Conservation (phyloP, 2,888 invertebrate genomes). For the Melangyna quadrimaculata region DNA sequence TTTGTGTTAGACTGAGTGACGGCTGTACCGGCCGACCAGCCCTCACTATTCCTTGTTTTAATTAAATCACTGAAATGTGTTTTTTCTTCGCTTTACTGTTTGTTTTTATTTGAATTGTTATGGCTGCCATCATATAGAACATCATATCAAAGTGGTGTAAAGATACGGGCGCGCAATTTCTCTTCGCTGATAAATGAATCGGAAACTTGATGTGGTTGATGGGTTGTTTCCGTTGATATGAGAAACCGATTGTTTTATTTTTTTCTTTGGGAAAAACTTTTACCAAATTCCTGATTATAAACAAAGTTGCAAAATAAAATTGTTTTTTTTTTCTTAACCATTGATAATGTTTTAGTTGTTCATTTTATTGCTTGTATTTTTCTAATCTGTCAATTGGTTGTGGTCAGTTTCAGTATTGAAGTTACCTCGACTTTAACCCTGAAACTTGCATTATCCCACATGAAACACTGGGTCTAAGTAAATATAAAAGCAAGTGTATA, state of each 20-base stretch:
- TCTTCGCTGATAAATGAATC: slow-evolving; percentile 52
- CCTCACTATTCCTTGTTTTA: slow-evolving; percentile 42
- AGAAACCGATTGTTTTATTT: background rate
- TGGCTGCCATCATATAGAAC: background rate
- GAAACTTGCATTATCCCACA: too few species aligned
- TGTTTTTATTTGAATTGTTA: slow-evolving; percentile 5
- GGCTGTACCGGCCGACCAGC: background rate
- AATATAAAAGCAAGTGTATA: too few species aligned
- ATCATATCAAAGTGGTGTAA: background rate
- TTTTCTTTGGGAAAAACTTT: background rate
- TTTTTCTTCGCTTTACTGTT: background rate
- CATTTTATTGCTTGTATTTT: background rate
- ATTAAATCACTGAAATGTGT: slow-evolving; percentile 57
- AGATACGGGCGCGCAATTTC: slow-evolving; percentile 59
- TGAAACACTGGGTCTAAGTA: too few species aligned
- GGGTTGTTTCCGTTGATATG: slow-evolving; percentile 59
- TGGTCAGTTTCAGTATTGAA: slow-evolving; percentile 5
- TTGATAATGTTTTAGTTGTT: background rate
- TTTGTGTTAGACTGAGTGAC: slow-evolving; percentile 19
- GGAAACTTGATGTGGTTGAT: slow-evolving; percentile 45
- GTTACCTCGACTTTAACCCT: too few species aligned
- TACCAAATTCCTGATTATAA: slow-evolving; percentile 21
- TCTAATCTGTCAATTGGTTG: background rate
- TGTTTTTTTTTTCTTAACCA: background rate
- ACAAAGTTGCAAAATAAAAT: background rate